Evolutionary conservation across 2,888 invertebrate species (phyloP).

Genomic region (Epinotia bilunana): DNA sequence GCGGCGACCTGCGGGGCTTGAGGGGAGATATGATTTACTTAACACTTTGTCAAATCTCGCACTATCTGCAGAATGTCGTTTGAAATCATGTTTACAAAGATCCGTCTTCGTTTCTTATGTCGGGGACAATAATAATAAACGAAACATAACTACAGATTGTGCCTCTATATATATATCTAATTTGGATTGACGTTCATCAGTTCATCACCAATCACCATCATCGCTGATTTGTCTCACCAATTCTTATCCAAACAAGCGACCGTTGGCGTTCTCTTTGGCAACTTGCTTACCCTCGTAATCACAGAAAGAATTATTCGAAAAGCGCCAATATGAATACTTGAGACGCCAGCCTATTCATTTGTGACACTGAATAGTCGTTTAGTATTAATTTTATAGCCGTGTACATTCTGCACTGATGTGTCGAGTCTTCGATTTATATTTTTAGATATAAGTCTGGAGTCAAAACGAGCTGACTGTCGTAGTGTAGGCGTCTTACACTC

Average conservation of each 20-base stretch:
- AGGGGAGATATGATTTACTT: conserved; percentile 65
- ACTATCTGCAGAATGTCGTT: conserved; percentile 15
- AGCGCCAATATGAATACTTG: neutral
- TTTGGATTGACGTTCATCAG: conserved; percentile 8
- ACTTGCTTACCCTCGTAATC: conserved; percentile 1
- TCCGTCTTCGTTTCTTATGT: conserved; percentile 9
- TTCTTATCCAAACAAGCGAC: conserved; percentile 15
- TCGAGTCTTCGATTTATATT: neutral
- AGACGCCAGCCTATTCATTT: neutral
- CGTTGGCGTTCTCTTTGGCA: conserved; percentile 25
- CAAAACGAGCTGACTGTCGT: neutral
- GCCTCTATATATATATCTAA: conserved; percentile 19
- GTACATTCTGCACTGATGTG: neutral
- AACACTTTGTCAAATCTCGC: conserved; percentile 65
- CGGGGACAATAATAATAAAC: conserved; percentile 6
- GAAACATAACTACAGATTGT: neutral
- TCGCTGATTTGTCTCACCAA: conserved; percentile 15
- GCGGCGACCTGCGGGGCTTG: conserved; percentile 58
- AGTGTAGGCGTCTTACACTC: neutral
- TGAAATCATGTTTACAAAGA: conserved; percentile 48
- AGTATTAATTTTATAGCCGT: neutral
- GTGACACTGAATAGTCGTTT: neutral
- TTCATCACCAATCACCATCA: neutral
- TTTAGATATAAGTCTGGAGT: neutral
- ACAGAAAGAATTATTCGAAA: conserved; percentile 21